Evolutionary conservation across 2,888 invertebrate species (phyloP).

Genomic region (Bedellia somnulentella): DNA sequence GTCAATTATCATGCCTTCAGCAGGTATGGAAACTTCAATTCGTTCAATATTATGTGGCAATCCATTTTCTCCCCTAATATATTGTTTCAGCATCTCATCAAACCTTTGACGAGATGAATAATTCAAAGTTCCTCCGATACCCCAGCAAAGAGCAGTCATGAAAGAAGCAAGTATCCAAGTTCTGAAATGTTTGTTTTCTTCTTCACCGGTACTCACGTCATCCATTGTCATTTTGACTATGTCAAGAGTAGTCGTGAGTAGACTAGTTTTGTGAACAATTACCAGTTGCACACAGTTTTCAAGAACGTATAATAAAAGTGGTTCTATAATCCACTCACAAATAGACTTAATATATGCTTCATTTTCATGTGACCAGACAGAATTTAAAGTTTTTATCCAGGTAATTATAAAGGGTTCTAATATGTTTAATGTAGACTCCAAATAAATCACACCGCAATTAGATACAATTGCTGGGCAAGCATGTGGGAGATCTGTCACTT

Average conservation of each 20-base stretch:
- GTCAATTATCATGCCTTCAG: conserved; percentile 79
- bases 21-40: conserved; percentile 74
- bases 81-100: conserved; percentile 63
- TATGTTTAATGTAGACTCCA: conserved; percentile 83
- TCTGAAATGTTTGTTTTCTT: conserved; percentile 68
- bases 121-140: conserved; percentile 80
- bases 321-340: conserved; percentile 80
- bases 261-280: conserved; percentile 72
- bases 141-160: conserved; percentile 79
- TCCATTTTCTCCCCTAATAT: conserved; percentile 43
- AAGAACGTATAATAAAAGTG: conserved; percentile 70
- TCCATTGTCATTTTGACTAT: conserved; percentile 78
- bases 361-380: conserved; percentile 65
- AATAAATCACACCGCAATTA: conserved; percentile 87
- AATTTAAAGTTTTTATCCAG: conserved; percentile 72
- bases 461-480: conserved; percentile 88
- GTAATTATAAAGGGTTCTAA: conserved; percentile 80
- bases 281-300: conserved; percentile 68
- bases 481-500: conserved; percentile 83
- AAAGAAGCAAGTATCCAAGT: conserved; percentile 78
- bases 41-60: conserved; percentile 59
- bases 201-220: conserved; percentile 70
- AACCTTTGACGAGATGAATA: conserved; percentile 68
- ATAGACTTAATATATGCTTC: conserved; percentile 62
- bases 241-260: conserved; percentile 70